Evolutionary conservation across 2,888 invertebrate genomes (phyloP), one percentile per base, ranked within the genome.

Genomic region (Furcula furcula): DNA sequence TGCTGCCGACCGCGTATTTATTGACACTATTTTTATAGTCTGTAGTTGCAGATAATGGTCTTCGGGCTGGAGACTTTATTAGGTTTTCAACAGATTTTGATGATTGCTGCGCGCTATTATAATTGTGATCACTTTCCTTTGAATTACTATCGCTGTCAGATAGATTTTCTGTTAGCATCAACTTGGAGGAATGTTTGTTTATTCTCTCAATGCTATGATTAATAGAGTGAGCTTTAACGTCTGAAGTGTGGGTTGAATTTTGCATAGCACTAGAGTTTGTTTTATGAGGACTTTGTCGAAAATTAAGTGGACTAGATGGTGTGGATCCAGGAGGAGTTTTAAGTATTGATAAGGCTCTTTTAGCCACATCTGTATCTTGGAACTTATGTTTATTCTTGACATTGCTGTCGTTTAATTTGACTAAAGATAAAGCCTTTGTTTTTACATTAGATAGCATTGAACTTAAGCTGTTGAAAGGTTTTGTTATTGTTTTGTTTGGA

Each of bases 371-470:
- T 6, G 69, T 52, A 45, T 69, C 65, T 6, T 55, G 37, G 4
- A 54, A 46, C 41, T 58, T 75, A 29, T 54, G 61, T 32, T 76
- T 70, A 1, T 51, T 48, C 55, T 65, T 79, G 20, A 39, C 29
- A 28, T 49, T 65, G 11, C 43, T 38, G 29, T 87, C 85, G 44
- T 69, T 80, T 20, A 76, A 53, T 64, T 87, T 90, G 1, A 91
- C 83, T 7, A 90, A 70, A 33, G 89, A 90, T 37, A 89, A 63
- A 10, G 90, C 87, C 58, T 87, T 91, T 31, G 76, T 83, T 67
- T 90, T 91, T 0, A 90, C 89, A 40, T 88, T 91, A 1, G 84
- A 89, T 46, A 91, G 71, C 10, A 90, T 76, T 37, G 88, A 87
- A 11, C 85, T 78, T 7, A 90, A 45, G 36, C 74, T 82, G 38